Conservation (phyloP, 2,113 vertebrate genomes). For the Sturnus vulgaris region DNA sequence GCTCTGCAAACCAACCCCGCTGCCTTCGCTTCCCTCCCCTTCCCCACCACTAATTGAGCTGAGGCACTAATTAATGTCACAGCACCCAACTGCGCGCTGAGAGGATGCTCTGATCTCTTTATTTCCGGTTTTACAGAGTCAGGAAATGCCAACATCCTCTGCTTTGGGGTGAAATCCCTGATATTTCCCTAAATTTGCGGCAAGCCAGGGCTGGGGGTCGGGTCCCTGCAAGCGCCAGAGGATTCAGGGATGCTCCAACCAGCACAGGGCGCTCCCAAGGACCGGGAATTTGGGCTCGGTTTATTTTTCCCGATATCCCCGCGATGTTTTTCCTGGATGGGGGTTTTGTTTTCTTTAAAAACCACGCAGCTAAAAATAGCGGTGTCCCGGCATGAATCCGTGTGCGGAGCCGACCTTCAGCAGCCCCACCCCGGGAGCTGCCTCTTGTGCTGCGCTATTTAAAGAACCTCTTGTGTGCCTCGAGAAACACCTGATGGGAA, state of each 20-base stretch:
- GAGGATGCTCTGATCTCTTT: not conserved
- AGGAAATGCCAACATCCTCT: not conserved
- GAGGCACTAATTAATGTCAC: not conserved
- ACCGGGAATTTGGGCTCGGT: accelerated
- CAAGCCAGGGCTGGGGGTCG: accelerated
- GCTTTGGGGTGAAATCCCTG: not conserved
- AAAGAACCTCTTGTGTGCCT: not conserved
- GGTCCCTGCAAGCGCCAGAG: accelerated
- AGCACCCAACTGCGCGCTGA: not conserved
- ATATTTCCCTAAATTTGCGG: accelerated
- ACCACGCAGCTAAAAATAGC: not conserved
- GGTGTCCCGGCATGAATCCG: not conserved
- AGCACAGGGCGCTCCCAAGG: not conserved
- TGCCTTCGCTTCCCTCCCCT: not conserved
- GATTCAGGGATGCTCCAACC: not conserved
- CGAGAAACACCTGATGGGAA: not conserved
- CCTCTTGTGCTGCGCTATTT: not conserved
- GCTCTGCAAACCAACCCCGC: not conserved
- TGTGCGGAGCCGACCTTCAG: not conserved
- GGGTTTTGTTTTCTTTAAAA: constrained; percentile 25
- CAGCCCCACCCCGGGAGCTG: not conserved
- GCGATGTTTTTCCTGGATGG: not conserved
- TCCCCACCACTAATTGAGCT: not conserved
- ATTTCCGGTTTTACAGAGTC: accelerated
- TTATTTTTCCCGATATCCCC: not conserved